These are phyloP conservation scores for Stramonita haemastoma DNA, from an alignment of 2,888 invertebrate genomes.

Conservation along the genomic window DNA sequence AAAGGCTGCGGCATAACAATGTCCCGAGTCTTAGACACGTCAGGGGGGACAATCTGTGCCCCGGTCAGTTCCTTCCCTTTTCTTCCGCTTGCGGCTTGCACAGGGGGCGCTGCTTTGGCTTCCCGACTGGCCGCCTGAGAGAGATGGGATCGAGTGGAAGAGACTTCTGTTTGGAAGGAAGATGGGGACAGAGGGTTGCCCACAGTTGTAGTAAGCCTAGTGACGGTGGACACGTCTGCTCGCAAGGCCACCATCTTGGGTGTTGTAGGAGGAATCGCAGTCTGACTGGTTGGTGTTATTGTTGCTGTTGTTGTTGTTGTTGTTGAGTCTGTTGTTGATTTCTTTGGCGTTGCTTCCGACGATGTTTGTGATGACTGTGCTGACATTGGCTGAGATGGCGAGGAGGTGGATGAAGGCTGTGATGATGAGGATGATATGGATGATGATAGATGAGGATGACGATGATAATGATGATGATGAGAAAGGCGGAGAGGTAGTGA, in stretches of 20 bases:
- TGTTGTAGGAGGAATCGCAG: not conserved
- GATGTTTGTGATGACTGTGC: conserved; percentile 12
- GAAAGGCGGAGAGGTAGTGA: no score
- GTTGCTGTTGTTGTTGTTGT: not conserved
- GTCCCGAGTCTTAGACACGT: no score
- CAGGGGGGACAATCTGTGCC: no score
- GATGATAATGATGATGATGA: not conserved
- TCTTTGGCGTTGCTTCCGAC: not conserved
- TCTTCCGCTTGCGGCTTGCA: no score
- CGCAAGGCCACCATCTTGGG: not conserved
- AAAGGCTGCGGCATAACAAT: no score
- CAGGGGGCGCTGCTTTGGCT: no score
- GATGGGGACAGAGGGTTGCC: no score
- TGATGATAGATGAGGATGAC: not conserved
- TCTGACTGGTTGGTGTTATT: not conserved
- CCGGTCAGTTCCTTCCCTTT: no score
- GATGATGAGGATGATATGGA: not conserved
- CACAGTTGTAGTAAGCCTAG: not conserved
- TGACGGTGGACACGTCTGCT: not conserved
- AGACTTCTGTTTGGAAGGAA: no score
- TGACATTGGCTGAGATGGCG: not conserved
- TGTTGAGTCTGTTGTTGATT: not conserved
- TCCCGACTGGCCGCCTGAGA: no score
- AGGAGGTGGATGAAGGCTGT: not conserved
- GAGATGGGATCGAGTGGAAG: no score